A percentile compares a stretch with the other conserved stretches of the same genome.
Evolutionary conservation across 2,797 vertebrate genomes (phyloP).

Genomic region (Geotrypetes seraphini): DNA sequence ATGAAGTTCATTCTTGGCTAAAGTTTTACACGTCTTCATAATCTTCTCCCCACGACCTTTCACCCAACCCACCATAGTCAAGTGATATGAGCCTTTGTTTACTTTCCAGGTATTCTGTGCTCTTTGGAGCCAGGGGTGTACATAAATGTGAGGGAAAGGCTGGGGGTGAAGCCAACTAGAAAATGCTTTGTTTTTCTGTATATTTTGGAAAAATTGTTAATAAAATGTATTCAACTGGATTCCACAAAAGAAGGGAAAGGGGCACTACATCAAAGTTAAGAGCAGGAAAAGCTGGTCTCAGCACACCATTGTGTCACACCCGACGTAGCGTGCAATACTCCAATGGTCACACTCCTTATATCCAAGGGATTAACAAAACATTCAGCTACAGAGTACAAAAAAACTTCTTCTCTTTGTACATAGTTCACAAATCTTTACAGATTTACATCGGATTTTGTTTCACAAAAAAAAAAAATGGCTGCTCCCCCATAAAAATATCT

Average conservation of each 20-base stretch:
- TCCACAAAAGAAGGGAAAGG: too few species aligned
- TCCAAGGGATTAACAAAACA: conserved; percentile 43
- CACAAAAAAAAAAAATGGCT: conserved; percentile 44
- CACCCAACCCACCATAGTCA: conserved; percentile 2
- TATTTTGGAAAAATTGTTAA: too few species aligned
- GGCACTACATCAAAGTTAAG: too few species aligned
- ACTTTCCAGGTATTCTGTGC: conserved; percentile 8
- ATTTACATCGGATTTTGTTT: conserved; percentile 45
- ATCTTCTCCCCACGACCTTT: background rate
- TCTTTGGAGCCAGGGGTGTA: background rate
- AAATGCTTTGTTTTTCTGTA: conserved; percentile 11
- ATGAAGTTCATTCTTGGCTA: too few species aligned
- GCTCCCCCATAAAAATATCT: conserved; percentile 38
- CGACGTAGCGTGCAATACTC: too few species aligned
- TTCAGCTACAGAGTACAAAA: conserved; percentile 52
- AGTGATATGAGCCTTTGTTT: conserved; percentile 17
- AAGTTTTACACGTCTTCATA: conserved; percentile 6
- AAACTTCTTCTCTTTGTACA: conserved; percentile 27
- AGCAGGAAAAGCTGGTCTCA: conserved; percentile 30
- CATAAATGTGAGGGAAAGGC: conserved; percentile 6
- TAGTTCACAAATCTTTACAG: conserved; percentile 42
- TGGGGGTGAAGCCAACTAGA: background rate
- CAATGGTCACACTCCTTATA: conserved; percentile 22
- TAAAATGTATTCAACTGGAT: too few species aligned
- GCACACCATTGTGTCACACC: conserved; percentile 32